Conservation (phyloP, 2,797 vertebrate species). For the Cryptoblepharus egeriae region DNA sequence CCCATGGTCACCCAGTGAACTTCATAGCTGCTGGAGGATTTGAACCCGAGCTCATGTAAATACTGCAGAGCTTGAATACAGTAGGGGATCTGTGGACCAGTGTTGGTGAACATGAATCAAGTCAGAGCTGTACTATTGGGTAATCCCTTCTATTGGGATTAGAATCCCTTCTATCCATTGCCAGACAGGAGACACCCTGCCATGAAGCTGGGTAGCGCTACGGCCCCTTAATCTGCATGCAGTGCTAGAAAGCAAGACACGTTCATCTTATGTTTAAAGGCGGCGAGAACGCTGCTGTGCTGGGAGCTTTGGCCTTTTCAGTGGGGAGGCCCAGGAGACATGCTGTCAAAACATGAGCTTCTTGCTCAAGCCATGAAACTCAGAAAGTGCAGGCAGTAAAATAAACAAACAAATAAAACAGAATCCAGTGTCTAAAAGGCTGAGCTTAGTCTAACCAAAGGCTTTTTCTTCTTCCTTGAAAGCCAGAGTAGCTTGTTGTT, state of each 20-base stretch:
- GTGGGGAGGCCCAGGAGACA: slow-evolving; percentile 72
- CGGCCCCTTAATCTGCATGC: slow-evolving; percentile 71
- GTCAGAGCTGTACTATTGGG: slow-evolving; percentile 29
- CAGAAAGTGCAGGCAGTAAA: slow-evolving; percentile 32
- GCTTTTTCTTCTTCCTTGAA: background rate
- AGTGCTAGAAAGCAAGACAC: slow-evolving; percentile 59
- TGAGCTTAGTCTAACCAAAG: slow-evolving; percentile 45
- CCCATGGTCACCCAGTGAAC: too few species aligned
- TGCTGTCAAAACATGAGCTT: slow-evolving; percentile 77
- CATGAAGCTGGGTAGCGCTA: slow-evolving; percentile 23
- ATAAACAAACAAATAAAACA: slow-evolving; percentile 30
- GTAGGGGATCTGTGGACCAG: background rate
- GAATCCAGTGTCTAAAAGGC: slow-evolving; percentile 6
- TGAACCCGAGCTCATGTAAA: background rate
- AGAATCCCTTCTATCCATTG: slow-evolving; percentile 45
- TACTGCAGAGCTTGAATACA: slow-evolving; percentile 25
- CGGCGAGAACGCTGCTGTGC: slow-evolving; percentile 69
- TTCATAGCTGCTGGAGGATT: too few species aligned
- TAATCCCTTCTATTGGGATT: too few species aligned
- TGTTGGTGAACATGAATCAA: slow-evolving; percentile 43
- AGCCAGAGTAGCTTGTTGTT: slow-evolving; percentile 41
- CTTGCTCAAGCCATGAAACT: slow-evolving; percentile 65
- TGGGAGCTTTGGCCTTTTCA: slow-evolving; percentile 79
- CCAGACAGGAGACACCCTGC: slow-evolving; percentile 40
- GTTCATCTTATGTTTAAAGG: slow-evolving; percentile 66